phyloP scores from a whole-genome alignment of 35 echinoderm and acorn worm genomes.

The Acanthaster planci region DNA sequence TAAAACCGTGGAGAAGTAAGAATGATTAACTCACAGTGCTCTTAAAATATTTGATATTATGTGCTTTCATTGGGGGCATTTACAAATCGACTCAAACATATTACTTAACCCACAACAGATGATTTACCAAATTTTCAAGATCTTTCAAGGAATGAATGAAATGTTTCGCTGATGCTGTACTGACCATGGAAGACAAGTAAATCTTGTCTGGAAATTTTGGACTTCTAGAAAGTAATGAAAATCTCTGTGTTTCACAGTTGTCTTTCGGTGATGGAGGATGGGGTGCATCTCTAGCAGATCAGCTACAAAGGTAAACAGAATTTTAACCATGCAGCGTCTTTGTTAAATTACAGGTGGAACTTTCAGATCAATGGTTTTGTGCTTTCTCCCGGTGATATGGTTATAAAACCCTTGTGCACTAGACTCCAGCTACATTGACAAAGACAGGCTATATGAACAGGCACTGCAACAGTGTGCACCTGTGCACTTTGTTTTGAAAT shows the following conservation, averaged over 20 bases:
- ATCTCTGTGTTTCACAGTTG: slow-evolving; percentile 10
- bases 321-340: not conserved
- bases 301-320: slow-evolving; percentile 54
- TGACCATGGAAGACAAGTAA: not conserved
- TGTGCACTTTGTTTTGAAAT: too few relatives aligned
- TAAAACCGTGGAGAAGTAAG: too few relatives aligned
- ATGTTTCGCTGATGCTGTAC: too few relatives aligned
- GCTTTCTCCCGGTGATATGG: not conserved
- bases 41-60: too few relatives aligned
- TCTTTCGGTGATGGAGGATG: slow-evolving; percentile 65
- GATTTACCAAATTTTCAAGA: too few relatives aligned
- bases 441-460: not conserved
- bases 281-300: slow-evolving; percentile 58
- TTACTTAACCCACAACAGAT: too few relatives aligned
- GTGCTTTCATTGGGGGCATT: too few relatives aligned
- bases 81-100: too few relatives aligned
- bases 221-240: not conserved
- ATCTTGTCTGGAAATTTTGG: not conserved
- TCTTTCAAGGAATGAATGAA: too few relatives aligned
- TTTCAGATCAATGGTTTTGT: not conserved
- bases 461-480: not conserved
- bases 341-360: too few relatives aligned
- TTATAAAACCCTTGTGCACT: not conserved
- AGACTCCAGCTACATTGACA: not conserved
- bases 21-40: too few relatives aligned